Evolutionary conservation across 1,140 invertebrate genomes (phyloP), one percentile per base, ranked within the genome.

Genomic region (Berghia stephanieae): DNA sequence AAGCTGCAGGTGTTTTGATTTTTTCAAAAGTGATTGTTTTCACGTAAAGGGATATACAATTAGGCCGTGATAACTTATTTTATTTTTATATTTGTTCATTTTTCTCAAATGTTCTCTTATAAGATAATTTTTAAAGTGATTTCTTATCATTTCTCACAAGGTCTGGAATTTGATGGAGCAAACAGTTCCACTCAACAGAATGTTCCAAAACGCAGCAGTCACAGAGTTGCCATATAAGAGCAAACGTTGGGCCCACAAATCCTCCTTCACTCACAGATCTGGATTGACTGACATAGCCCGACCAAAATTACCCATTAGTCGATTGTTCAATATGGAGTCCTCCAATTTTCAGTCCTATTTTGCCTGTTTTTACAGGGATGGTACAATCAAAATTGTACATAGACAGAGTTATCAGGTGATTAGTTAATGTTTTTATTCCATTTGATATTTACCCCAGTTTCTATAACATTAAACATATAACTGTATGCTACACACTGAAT

Each of bases 151-250:
- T n/a, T n/a, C n/a, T 68, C 16, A 10, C 16, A 42, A 76, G 74
- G 91, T 96, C 6, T 98, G 96, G 96, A 94, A 96, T 83, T 89
- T 97, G 6, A 91, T 93, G 6, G 94, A 96, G 83, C 93, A 95
- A 63, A 91, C 93, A 5, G 92, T 95, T 75, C 92, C 92, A 0
- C 92, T 96, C 0, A 94, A 96, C 87, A 94, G 94, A 79, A 84
- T 95, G 36, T 92, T 95, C 85, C 92, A 83, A 42, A 82, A 90
- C 80, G 94, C 83, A 91, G 91, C 82, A 92, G 92, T 78, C 24
- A 80, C 83, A 2, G 88, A 90, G 63, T 83, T 72, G 70, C 83
- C 85, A 43, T 84, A 80, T 80, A 87, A 84, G 94, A 93, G 89
- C 93, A 92, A 84, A 91, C 94, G 85, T 93, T 94, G 91, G 92